Conservation (phyloP, 1,140 invertebrate species). For the Anthonomus grandis region DNA sequence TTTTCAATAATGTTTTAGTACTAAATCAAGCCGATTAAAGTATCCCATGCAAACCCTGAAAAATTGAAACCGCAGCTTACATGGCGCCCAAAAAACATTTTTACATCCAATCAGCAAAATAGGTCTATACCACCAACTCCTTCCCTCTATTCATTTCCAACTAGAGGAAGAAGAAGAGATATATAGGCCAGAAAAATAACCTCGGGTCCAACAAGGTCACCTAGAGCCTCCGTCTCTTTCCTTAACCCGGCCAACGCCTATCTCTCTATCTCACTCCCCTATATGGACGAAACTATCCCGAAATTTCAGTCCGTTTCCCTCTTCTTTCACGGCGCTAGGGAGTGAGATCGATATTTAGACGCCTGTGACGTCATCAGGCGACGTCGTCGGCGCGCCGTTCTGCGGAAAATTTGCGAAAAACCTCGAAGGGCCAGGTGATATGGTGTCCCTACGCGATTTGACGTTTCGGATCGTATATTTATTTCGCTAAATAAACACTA, state of each 20-base stretch:
- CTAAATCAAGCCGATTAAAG: too few species aligned
- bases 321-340: too few species aligned
- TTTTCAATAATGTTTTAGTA: too few species aligned
- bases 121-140: too few species aligned
- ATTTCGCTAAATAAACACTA: conserved; percentile 19
- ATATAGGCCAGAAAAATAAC: conserved; percentile 41
- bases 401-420: conserved; percentile 38
- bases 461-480: too few species aligned
- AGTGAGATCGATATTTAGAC: conserved; percentile 48
- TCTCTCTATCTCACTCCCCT: conserved; percentile 15
- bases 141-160: too few species aligned
- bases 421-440: conserved; percentile 45
- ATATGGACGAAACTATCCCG: conserved; percentile 32
- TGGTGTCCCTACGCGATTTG: conserved; percentile 46
- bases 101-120: too few species aligned
- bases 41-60: too few species aligned
- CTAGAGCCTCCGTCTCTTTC: conserved; percentile 6
- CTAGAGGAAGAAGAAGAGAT: too few species aligned
- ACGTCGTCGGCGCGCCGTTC: conserved; percentile 39
- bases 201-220: conserved; percentile 41
- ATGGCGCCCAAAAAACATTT: too few species aligned
- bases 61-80: too few species aligned
- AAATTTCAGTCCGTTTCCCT: conserved; percentile 36
- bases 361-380: conserved; percentile 49
- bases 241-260: neutral